Base-by-base conservation (phyloP, 2,113 vertebrate species). In the Uropsilus gracilis region DNA sequence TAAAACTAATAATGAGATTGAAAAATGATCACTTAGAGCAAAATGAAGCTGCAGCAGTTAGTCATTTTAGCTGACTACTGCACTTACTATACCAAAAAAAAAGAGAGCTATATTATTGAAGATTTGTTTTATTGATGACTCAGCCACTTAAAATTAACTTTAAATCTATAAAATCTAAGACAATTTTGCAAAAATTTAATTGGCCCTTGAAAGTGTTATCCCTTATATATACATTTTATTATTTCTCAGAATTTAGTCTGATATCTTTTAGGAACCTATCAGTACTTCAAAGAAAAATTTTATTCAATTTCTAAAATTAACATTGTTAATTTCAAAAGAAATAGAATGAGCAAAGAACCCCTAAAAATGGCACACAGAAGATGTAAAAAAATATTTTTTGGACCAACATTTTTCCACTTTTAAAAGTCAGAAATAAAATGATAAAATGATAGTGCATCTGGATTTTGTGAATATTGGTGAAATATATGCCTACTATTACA, bases 81-180 rank as follows among this genome's bases (percentile, higher is more conserved):
- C 72, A 73, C 34, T 94, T 64, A 61, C 39, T 66, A 39, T 10
- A 87, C 39, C 78, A 83, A 90, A 94, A 91, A 66, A 63, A 94
- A 90, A 63, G 85, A n/a, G 28, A 32, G 34, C 77, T 94, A 66
- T 8, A 13, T 5, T 69, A 61, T 42, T 44, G 73, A 81, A 68
- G 71, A 89, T 89, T 28, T 86, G 50, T 63, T 90, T 94, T 94
- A 95, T 18, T 89, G 50, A 95, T 86, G 91, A 94, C 57, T 85
- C 32, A 53, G 48, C 68, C 57, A 87, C 87, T 95, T 97, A 85
- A 91, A 94, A 84, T 95, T 83, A 73, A 78, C 69, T 96, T 97
- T 78, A 93, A 96, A 92, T 92, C 90, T 95, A 88, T 94, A 97
- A 96, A 94, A 96, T 73, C 59, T 80, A 90, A 88, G 82, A 88